Evolutionary conservation across 2,113 vertebrate genomes (phyloP).

Genomic region (Eulemur macaco): DNA sequence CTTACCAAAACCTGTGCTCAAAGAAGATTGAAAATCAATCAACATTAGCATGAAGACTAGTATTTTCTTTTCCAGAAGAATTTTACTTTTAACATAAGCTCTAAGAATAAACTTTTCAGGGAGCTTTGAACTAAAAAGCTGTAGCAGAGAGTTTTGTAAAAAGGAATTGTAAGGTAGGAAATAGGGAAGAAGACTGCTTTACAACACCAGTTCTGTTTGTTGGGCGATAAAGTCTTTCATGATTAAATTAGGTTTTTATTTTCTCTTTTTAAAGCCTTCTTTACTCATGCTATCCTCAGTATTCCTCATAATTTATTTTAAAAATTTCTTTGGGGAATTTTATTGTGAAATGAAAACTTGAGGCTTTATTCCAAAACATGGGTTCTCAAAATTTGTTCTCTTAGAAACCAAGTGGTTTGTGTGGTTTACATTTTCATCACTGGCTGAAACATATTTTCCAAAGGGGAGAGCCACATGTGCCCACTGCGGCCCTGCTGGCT

Average conservation of each 20-base stretch:
- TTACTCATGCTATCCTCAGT: neutral
- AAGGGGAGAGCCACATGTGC: conserved; percentile 37
- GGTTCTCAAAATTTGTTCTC: conserved; percentile 68
- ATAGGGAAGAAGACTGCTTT: neutral
- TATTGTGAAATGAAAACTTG: conserved; percentile 70
- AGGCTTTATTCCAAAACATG: conserved; percentile 69
- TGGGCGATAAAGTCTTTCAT: neutral
- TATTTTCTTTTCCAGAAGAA: neutral
- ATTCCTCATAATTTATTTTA: conserved; percentile 33
- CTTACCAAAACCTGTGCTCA: neutral
- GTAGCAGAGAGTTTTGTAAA: neutral
- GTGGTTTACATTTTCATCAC: conserved; percentile 73
- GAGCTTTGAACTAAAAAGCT: neutral
- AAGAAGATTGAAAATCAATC: neutral
- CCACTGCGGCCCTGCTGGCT: neutral
- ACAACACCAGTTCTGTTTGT: neutral
- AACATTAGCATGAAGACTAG: neutral
- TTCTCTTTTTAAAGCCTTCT: conserved; percentile 19
- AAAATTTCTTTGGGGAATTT: conserved; percentile 31
- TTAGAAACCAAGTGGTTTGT: conserved; percentile 65
- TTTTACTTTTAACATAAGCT: neutral
- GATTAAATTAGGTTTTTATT: neutral
- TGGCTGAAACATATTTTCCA: conserved; percentile 74
- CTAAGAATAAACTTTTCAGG: neutral
- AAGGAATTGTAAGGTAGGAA: neutral